These are phyloP conservation scores for Chelonus insularis DNA, from an alignment of 1,140 invertebrate species.

Conservation along the genomic window DNA sequence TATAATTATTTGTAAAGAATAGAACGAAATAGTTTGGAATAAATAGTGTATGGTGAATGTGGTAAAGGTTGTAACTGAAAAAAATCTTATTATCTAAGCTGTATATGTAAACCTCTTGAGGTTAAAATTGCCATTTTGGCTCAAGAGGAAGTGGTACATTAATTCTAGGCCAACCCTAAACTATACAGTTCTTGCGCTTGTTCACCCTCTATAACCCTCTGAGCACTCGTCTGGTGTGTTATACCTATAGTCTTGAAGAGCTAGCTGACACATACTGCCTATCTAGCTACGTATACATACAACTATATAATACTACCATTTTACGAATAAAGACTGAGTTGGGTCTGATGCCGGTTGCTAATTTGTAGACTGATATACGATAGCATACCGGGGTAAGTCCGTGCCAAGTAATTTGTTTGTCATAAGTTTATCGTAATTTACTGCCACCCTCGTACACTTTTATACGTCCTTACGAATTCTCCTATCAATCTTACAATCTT, in stretches of 20 bases:
- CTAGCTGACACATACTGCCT: neutral
- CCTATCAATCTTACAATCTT: conserved; percentile 3
- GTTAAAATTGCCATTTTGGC: conserved; percentile 33
- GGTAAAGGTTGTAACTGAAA: conserved; percentile 15
- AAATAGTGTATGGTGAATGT: neutral
- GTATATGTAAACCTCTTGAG: conserved; percentile 2
- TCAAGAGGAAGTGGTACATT: conserved; percentile 54
- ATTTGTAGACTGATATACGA: conserved; percentile 53
- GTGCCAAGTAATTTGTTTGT: conserved; percentile 52
- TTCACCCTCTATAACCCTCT: conserved; percentile 4
- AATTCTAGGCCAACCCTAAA: conserved; percentile 53
- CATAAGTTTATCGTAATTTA: conserved; percentile 50
- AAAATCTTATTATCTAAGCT: conserved; percentile 5
- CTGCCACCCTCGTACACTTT: conserved; percentile 24
- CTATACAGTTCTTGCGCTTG: neutral
- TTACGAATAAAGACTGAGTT: conserved; percentile 12
- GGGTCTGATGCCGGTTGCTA: conserved; percentile 47
- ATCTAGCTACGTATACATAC: conserved; percentile 2
- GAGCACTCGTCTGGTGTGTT: conserved; percentile 4
- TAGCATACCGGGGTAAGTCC: conserved; percentile 38
- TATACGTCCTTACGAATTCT: neutral
- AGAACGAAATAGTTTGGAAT: no score
- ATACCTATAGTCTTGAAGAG: conserved; percentile 4
- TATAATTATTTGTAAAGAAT: no score
- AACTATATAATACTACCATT: neutral